phyloP scores from a whole-genome alignment of 2,888 invertebrate species.

The Tryphoninae sp. region DNA sequence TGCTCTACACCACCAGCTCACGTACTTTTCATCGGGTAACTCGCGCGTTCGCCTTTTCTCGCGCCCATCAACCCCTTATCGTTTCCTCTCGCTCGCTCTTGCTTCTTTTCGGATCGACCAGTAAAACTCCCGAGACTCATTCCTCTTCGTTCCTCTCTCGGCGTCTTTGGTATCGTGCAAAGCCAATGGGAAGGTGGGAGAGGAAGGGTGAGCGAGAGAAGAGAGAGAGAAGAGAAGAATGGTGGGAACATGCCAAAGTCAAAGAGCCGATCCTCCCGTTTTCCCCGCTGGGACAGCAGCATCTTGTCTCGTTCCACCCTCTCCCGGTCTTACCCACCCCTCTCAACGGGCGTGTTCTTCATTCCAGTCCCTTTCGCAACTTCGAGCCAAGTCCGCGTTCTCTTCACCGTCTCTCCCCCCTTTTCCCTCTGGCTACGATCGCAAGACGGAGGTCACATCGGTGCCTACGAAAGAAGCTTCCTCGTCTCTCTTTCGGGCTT shows the following conservation, averaged over 20 bases:
- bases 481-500: no score
- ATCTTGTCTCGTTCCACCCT: conserved; percentile 56
- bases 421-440: conserved; percentile 13
- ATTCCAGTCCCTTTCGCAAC: conserved; percentile 51
- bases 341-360: conserved; percentile 20
- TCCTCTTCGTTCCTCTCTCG: conserved; percentile 52
- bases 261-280: conserved; percentile 54
- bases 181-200: neutral
- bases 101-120: conserved; percentile 28
- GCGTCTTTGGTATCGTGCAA: conserved; percentile 27
- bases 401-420: neutral
- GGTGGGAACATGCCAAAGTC: conserved; percentile 53
- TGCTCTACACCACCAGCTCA: neutral
- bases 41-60: neutral
- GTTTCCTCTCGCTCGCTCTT: conserved; percentile 17
- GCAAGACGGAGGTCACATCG: conserved; percentile 39
- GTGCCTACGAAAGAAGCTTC: conserved; percentile 27
- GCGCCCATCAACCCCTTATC: neutral
- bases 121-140: conserved; percentile 41
- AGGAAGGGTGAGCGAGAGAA: conserved; percentile 20
- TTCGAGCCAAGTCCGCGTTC: conserved; percentile 59
- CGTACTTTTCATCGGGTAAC: conserved; percentile 39
- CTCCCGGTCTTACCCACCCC: conserved; percentile 35
- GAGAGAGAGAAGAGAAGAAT: conserved; percentile 37
- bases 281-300: conserved; percentile 62